Conservation (phyloP, 2,888 invertebrate genomes). For the Spatulosminthurus flaviceps region DNA sequence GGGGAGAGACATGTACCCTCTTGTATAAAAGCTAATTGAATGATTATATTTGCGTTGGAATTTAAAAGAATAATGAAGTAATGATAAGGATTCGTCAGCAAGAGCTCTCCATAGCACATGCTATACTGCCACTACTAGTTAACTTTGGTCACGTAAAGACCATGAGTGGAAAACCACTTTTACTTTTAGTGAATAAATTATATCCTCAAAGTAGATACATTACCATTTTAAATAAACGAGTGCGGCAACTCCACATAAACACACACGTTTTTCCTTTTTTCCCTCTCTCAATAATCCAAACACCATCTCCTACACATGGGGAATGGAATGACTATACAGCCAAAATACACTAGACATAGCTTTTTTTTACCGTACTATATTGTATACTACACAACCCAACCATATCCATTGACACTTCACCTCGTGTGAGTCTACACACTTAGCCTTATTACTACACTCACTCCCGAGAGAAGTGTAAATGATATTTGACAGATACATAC, state of each 20-base stretch:
- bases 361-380: no score
- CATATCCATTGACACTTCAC: no score
- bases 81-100: slow-evolving; percentile 45
- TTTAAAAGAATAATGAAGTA: slow-evolving; percentile 34
- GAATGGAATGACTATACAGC: not conserved
- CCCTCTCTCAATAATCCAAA: no score
- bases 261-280: not conserved
- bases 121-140: not conserved
- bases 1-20: no score
- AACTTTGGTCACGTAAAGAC: slow-evolving; percentile 49
- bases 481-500: no score
- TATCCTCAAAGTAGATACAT: slow-evolving; percentile 28
- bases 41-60: slow-evolving; percentile 26
- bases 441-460: no score
- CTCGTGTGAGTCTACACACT: slow-evolving; percentile 7
- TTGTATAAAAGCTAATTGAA: slow-evolving; percentile 25
- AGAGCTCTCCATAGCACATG: no score
- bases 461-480: no score
- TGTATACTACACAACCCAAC: no score
- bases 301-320: not conserved
- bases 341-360: no score
- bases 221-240: slow-evolving; percentile 31
- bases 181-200: slow-evolving; percentile 57
- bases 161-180: slow-evolving; percentile 56
- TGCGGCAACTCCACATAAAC: slow-evolving; percentile 8